Percentiles rank a stretch among this genome's conserved stretches.
Evolutionary conservation across 2,797 vertebrate genomes (phyloP).

Genomic region (Poecilia picta): DNA sequence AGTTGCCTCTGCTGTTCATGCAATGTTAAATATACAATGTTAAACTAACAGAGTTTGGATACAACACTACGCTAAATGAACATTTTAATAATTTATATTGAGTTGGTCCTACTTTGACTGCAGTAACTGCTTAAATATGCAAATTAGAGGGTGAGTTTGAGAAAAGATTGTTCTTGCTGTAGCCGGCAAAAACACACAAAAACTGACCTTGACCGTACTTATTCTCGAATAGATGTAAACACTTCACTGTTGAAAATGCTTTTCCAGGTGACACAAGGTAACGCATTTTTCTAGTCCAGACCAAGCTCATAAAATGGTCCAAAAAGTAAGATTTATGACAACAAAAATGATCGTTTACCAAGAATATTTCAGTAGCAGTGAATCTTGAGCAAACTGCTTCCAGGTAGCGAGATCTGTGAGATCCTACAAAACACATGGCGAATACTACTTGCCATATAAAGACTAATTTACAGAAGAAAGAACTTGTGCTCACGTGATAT

Average conservation of each 20-base stretch:
- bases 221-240: background rate
- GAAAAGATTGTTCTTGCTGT: background rate
- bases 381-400: background rate
- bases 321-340: background rate
- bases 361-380: background rate
- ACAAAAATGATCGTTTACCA: background rate
- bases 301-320: background rate
- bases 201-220: conserved; percentile 5
- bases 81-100: background rate
- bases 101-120: background rate
- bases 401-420: background rate
- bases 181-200: background rate
- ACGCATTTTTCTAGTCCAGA: background rate
- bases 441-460: background rate
- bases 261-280: background rate
- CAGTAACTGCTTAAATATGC: background rate
- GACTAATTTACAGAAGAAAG: background rate
- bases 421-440: background rate
- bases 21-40: conserved; percentile 41
- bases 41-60: conserved; percentile 15
- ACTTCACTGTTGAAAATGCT: background rate
- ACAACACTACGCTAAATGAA: background rate
- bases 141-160: background rate
- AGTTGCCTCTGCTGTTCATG: conserved; percentile 26
- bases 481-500: background rate